Conservation (phyloP, 1,140 invertebrate genomes). For the Physella acuta region DNA sequence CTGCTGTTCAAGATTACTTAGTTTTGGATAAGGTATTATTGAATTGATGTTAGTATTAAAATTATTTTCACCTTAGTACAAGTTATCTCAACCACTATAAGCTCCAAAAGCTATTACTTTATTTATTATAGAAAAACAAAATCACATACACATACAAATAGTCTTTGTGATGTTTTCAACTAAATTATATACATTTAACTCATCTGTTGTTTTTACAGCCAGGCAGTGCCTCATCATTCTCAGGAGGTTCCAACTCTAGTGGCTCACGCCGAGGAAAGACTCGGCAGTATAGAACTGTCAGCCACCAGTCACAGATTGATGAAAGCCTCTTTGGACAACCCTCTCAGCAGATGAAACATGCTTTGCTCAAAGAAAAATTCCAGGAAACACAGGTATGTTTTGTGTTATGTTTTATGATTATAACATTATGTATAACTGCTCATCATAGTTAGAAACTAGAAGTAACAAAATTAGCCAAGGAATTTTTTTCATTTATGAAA, state of each 20-base stretch:
- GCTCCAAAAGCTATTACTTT: too few species aligned
- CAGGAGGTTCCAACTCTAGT: conserved; percentile 43
- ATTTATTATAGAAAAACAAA: too few species aligned
- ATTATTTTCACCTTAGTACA: too few species aligned
- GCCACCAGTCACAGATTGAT: conserved; percentile 57
- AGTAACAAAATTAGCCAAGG: background rate
- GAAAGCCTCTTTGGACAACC: conserved; percentile 57
- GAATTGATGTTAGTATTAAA: too few species aligned
- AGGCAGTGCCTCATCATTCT: conserved; percentile 53
- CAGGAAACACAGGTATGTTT: conserved; percentile 21
- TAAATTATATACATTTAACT: too few species aligned
- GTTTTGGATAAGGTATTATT: too few species aligned
- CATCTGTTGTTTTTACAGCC: conserved; percentile 41
- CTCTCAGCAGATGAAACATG: conserved; percentile 43
- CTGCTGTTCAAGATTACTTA: too few species aligned
- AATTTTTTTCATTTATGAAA: background rate
- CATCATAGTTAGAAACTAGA: background rate
- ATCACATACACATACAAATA: too few species aligned
- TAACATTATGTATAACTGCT: background rate
- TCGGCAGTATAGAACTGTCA: conserved; percentile 49
- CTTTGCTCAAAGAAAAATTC: conserved; percentile 46
- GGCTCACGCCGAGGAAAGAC: conserved; percentile 49
- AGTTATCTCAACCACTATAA: too few species aligned
- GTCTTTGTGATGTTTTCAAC: too few species aligned
- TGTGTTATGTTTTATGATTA: background rate